phyloP scores from a whole-genome alignment of 2,113 vertebrate species.

The Chloroceryle aenea region DNA sequence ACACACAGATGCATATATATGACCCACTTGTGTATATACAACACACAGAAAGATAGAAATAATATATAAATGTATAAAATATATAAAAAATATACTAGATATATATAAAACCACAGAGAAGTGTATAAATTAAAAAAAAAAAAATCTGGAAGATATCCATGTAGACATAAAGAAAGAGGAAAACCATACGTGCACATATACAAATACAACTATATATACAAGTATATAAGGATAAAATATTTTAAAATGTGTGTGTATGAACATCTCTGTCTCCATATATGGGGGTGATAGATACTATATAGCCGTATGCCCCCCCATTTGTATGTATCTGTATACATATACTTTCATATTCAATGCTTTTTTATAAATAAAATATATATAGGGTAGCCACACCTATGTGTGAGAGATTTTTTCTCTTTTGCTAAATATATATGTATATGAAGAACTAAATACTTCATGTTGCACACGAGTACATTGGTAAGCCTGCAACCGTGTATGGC shows the following conservation, averaged over 20 bases:
- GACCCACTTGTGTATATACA: too few species aligned
- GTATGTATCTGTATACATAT: neutral
- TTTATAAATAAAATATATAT: neutral
- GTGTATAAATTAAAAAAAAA: neutral
- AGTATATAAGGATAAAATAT: neutral
- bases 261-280: neutral
- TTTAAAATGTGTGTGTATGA: neutral
- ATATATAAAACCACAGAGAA: neutral
- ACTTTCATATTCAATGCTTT: neutral
- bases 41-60: neutral
- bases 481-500: fast-evolving
- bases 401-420: neutral
- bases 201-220: neutral
- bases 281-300: neutral
- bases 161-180: neutral
- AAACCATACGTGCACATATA: neutral
- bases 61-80: neutral
- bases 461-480: fast-evolving
- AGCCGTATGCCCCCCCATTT: neutral
- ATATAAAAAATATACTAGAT: neutral
- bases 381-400: neutral
- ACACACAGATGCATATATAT: too few species aligned
- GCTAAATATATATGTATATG: neutral
- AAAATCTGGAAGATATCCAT: neutral
- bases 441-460: neutral